A percentile compares a stretch with the other conserved stretches of the same genome.
Evolutionary conservation across 1,140 invertebrate genomes (phyloP).

Genomic region (Cotesia chilonis): DNA sequence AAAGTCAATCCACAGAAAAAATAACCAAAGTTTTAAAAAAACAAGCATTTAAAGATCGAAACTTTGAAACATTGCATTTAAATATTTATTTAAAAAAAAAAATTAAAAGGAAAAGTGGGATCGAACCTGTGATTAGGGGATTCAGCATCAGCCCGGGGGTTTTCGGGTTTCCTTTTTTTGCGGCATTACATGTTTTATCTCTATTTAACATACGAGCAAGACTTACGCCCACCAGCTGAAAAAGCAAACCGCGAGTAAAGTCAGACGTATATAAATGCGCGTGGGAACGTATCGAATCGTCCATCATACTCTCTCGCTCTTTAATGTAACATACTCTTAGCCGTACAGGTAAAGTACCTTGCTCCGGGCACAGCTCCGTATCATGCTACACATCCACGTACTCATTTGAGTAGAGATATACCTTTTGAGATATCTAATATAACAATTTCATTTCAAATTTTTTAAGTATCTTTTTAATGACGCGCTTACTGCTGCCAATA

Average conservation of each 20-base stretch:
- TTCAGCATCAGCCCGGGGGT: conserved; percentile 44
- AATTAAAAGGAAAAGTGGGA: not conserved
- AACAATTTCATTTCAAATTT: too few relatives aligned
- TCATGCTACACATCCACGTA: not conserved
- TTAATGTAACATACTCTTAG: conserved; percentile 5
- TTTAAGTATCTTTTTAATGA: too few relatives aligned
- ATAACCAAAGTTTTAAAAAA: too few relatives aligned
- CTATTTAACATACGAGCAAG: not conserved
- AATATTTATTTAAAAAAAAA: not conserved
- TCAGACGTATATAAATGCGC: conserved; percentile 41
- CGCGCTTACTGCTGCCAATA: too few relatives aligned
- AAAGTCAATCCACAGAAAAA: too few relatives aligned
- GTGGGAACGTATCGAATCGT: conserved; percentile 64
- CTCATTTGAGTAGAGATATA: conserved; percentile 4
- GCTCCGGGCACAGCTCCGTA: conserved; percentile 17
- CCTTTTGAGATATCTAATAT: conserved; percentile 6
- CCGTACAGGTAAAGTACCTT: conserved; percentile 21
- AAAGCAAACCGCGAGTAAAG: conserved; percentile 40
- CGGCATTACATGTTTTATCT: not conserved
- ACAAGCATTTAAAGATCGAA: too few relatives aligned
- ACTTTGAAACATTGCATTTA: too few relatives aligned
- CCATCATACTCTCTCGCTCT: conserved; percentile 55
- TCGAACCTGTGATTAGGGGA: conserved; percentile 61
- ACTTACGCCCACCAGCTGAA: conserved; percentile 57
- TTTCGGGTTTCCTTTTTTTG: conserved; percentile 37